These are phyloP conservation scores for Ailuropoda melanoleuca DNA, from an alignment of 2,113 vertebrate genomes.

Conservation along the genomic window DNA sequence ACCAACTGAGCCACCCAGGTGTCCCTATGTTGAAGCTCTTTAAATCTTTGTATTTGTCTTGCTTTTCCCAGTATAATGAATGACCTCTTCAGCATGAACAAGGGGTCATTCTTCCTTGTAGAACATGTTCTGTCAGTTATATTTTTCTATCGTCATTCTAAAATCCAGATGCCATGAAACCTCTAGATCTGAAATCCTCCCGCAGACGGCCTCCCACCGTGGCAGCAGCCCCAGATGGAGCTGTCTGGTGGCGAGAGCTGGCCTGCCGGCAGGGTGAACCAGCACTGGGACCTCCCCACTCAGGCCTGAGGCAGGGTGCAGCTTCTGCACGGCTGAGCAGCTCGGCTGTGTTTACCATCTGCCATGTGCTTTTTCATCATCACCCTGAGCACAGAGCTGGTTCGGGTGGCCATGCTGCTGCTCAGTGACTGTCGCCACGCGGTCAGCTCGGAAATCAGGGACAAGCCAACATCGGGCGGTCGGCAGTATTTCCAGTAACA, in stretches of 20 bases:
- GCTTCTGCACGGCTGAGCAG: neutral
- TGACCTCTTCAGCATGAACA: neutral
- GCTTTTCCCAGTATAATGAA: neutral
- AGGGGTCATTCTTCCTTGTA: conserved; percentile 20
- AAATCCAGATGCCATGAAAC: neutral
- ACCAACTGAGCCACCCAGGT: no score
- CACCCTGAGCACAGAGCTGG: neutral
- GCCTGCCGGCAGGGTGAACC: neutral
- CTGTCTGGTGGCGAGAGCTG: neutral
- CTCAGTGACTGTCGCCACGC: no score
- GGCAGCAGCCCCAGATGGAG: neutral
- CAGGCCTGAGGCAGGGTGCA: fast-evolving
- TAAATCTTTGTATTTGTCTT: neutral
- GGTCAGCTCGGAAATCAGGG: neutral
- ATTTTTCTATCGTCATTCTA: neutral
- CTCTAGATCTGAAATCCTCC: neutral
- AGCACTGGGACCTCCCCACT: no score
- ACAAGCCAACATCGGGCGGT: fast-evolving
- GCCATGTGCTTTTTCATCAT: neutral
- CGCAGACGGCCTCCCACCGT: neutral
- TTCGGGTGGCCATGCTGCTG: neutral
- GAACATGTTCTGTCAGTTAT: neutral
- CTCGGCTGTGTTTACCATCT: fast-evolving
- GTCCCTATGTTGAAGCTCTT: neutral
- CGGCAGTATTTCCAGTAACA: neutral